A percentile compares a stretch with the other conserved stretches of the same genome.
Conservation (phyloP, 2,888 invertebrate genomes). For the Thereva nobilitata region DNA sequence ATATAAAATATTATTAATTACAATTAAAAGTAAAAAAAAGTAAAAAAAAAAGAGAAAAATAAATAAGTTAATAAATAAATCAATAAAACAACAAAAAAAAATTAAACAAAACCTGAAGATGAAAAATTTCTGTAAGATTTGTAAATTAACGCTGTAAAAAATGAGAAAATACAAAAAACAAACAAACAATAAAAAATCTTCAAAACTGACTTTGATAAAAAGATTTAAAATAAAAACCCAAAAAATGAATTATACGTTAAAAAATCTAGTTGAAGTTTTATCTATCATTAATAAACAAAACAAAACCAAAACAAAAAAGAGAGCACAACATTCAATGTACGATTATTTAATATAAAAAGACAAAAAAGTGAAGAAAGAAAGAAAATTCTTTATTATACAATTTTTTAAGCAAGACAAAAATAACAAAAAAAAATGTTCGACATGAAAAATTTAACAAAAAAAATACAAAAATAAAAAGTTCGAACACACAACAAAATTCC, state of each 20-base stretch:
- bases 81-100: not conserved
- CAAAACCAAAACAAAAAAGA: not conserved
- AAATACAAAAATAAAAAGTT: slow-evolving; percentile 27
- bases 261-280: slow-evolving; percentile 36
- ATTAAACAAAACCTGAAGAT: slow-evolving; percentile 19
- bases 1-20: slow-evolving; percentile 39
- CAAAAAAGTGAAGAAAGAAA: slow-evolving; percentile 30
- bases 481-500: slow-evolving; percentile 19
- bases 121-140: slow-evolving; percentile 38
- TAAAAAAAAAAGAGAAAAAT: not conserved
- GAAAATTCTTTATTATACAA: slow-evolving; percentile 25
- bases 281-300: slow-evolving; percentile 12
- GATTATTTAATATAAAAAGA: slow-evolving; percentile 32
- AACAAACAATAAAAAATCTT: not conserved
- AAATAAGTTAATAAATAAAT: slow-evolving; percentile 17
- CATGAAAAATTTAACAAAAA: slow-evolving; percentile 17
- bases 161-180: not conserved
- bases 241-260: not conserved
- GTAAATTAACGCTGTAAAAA: not conserved
- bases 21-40: slow-evolving; percentile 18
- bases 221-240: slow-evolving; percentile 1
- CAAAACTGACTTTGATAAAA: not conserved
- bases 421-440: slow-evolving; percentile 22
- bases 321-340: slow-evolving; percentile 40
- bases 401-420: slow-evolving; percentile 8